Percentiles rank a stretch among this genome's conserved stretches.
phyloP scores from a whole-genome alignment of 1,140 invertebrate genomes.

The Cotesia chilonis region DNA sequence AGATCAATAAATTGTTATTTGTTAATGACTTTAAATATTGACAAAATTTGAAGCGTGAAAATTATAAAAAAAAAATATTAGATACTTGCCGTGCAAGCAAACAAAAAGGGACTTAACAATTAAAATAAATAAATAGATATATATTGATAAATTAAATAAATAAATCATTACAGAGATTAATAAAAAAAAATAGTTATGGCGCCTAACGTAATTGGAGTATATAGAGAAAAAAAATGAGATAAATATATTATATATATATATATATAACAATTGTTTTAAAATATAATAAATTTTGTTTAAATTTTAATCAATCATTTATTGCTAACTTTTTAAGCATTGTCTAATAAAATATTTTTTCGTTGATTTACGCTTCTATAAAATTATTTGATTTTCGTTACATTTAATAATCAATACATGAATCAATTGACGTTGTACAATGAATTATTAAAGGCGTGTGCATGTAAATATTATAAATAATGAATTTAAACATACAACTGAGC shows the following conservation, averaged over 20 bases:
- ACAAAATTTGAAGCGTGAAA: too few relatives aligned
- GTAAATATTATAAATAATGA: slow-evolving; percentile 5
- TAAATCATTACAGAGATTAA: not conserved
- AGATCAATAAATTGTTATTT: slow-evolving; percentile 46
- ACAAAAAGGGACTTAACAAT: slow-evolving; percentile 36
- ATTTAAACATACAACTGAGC: not conserved
- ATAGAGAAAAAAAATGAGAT: too few relatives aligned
- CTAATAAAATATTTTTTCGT: too few relatives aligned
- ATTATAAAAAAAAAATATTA: slow-evolving; percentile 37
- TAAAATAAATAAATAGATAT: slow-evolving; percentile 14
- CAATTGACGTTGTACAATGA: not conserved
- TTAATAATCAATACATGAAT: too few relatives aligned
- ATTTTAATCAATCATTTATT: too few relatives aligned
- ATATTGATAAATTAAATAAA: slow-evolving; percentile 14
- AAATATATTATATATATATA: too few relatives aligned
- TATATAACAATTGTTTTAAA: too few relatives aligned
- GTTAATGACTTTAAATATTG: slow-evolving; percentile 47
- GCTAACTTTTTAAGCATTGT: too few relatives aligned
- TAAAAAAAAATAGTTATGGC: not conserved
- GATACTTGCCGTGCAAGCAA: slow-evolving; percentile 53
- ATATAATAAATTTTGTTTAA: too few relatives aligned
- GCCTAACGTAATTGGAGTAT: too few relatives aligned
- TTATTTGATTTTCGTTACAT: too few relatives aligned
- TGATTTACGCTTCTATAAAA: too few relatives aligned
- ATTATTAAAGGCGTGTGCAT: not conserved